Evolutionary conservation across 1,140 invertebrate genomes (phyloP), one percentile per base, ranked within the genome.

Genomic region (Bilobella aurantiaca): DNA sequence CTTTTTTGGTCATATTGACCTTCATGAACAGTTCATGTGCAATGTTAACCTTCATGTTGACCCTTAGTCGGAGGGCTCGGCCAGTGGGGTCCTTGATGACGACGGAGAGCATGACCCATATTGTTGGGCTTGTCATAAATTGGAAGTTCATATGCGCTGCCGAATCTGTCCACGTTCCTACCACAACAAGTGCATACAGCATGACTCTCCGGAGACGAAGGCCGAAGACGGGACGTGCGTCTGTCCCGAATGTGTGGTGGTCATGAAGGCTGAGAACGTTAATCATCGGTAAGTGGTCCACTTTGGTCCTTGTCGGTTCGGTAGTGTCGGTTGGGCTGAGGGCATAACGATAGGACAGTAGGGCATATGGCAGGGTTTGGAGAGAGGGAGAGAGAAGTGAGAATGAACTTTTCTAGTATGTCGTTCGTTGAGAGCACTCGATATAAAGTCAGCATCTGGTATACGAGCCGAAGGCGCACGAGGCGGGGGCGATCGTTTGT

Each of bases 101-200:
- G 49, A 53, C 49, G 49, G 49, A 23, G 21, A 14, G 8, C 68
- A 73, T 59, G 93, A 96, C 78, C 82, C 82, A 49, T 95, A 86
- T 74, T 96, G 93, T 76, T 96, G 92, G 92, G 79, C 87, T 53
- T 96, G 93, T 75, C 87, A 90, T 66, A 83, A 84, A 68, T 84
- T 86, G 59, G 83, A 83, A 0, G 82, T 83, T 64, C 78, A 85
- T 73, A 73, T 79, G 14, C 78, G 82, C 23, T 95, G 92, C 76
- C 86, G 85, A 66, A 84, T 86, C 29, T 96, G 92, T 78, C 87
- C 89, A n/a, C 80, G 92, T 12, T 85, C 87, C 0, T 95, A 84
- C 78, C 93, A 96, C 78, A 79, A 81, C 2, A 87, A 84, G 74
- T 96, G 92, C 78, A 77, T 88, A 29, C 56, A 67, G 58, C 69